phyloP scores from a whole-genome alignment of 2,888 invertebrate genomes.

The Lasioglossum vierecki region DNA sequence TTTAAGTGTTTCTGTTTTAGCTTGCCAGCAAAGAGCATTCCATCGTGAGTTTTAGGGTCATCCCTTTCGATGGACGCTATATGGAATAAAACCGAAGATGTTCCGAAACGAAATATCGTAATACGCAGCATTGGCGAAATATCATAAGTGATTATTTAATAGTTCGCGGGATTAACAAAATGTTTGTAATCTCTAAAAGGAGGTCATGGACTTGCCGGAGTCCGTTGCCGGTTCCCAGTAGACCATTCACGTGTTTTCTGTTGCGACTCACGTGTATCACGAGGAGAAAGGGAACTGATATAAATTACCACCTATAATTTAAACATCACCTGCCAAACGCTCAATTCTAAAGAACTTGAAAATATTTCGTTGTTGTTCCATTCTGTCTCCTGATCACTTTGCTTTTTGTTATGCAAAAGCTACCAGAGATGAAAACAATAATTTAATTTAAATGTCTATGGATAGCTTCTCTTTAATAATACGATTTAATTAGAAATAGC shows the following conservation, averaged over 20 bases:
- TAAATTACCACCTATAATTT: constrained; percentile 33
- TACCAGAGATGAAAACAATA: too few species aligned
- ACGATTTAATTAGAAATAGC: too few species aligned
- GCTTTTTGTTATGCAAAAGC: not conserved
- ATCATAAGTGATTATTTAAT: not conserved
- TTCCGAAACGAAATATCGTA: not conserved
- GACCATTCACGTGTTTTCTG: constrained; percentile 75
- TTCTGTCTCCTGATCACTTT: too few species aligned
- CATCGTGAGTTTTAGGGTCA: not conserved
- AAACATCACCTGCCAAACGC: constrained; percentile 13
- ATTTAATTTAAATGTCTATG: too few species aligned
- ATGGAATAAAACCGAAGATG: not conserved
- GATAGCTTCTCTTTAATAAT: too few species aligned
- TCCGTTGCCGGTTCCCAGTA: constrained; percentile 60
- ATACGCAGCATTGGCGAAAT: not conserved
- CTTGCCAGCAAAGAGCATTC: not conserved
- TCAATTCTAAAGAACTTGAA: not conserved
- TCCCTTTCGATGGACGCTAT: not conserved
- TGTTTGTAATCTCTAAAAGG: constrained; percentile 33
- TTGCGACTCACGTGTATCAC: constrained; percentile 53
- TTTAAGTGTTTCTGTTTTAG: not conserved
- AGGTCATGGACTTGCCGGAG: constrained; percentile 49
- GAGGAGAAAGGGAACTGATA: constrained; percentile 54
- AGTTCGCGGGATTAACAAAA: constrained; percentile 33
- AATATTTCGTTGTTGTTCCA: not conserved